A percentile compares a stretch with the other conserved stretches of the same genome.
Evolutionary conservation across 1,140 invertebrate species (phyloP).

Genomic region (Asobara japonica): DNA sequence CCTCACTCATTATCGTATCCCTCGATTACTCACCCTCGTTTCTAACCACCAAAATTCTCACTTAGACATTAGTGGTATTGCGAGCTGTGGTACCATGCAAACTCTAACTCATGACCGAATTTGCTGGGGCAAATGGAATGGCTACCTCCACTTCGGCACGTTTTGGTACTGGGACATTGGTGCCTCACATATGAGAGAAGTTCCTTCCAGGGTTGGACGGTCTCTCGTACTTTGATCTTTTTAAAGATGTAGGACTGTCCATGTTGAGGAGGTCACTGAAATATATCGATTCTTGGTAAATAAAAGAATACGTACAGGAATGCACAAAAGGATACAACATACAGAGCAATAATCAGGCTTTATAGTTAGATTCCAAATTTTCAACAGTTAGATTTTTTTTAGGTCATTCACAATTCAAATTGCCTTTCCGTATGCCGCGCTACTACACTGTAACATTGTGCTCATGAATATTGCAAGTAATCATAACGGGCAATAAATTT

Average conservation of each 20-base stretch:
- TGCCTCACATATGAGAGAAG: constrained; percentile 17
- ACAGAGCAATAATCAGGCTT: too few relatives aligned
- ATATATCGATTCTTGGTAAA: too few relatives aligned
- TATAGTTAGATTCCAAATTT: too few relatives aligned
- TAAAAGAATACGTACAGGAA: too few relatives aligned
- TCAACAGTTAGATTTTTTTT: too few relatives aligned
- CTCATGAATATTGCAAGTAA: neutral
- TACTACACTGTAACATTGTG: neutral
- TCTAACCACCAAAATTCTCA: neutral
- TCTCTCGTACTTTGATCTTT: neutral
- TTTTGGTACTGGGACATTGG: constrained; percentile 17
- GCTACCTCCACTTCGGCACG: constrained; percentile 22
- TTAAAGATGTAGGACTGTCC: neutral
- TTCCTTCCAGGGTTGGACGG: neutral
- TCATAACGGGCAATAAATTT: neutral
- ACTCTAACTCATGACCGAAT: neutral
- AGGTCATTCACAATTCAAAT: too few relatives aligned
- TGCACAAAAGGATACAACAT: too few relatives aligned
- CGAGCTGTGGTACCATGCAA: neutral
- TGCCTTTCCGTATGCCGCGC: too few relatives aligned
- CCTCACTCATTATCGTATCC: constrained; percentile 47
- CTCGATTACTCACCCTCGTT: constrained; percentile 20
- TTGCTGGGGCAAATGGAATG: constrained; percentile 13
- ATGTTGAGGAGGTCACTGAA: neutral
- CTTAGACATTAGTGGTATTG: neutral